These are phyloP conservation scores for Gymnothorax javanicus DNA, from an alignment of 2,797 vertebrate genomes.

Conservation along the genomic window DNA sequence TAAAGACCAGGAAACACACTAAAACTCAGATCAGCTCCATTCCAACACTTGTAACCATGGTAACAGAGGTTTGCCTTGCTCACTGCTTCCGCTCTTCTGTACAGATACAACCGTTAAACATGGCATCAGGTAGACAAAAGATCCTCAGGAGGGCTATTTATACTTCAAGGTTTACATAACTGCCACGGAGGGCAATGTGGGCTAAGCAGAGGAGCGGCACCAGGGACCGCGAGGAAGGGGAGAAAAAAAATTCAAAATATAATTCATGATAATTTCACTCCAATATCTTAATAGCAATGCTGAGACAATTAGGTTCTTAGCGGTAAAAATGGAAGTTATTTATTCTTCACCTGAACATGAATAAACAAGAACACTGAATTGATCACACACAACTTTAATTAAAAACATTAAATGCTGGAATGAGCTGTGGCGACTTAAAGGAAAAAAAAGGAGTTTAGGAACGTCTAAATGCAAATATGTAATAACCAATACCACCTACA, in stretches of 20 bases:
- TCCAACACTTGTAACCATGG: slow-evolving; percentile 31
- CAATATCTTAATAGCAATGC: too few species aligned
- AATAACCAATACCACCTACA: too few species aligned
- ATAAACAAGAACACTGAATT: too few species aligned
- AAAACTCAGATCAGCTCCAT: not conserved
- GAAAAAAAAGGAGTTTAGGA: too few species aligned
- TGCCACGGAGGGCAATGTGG: not conserved
- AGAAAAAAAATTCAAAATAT: not conserved
- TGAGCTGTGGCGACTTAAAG: too few species aligned
- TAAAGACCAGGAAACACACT: slow-evolving; percentile 7
- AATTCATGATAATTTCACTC: too few species aligned
- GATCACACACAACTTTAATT: too few species aligned
- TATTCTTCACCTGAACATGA: too few species aligned
- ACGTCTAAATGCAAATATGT: too few species aligned
- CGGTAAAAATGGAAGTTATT: too few species aligned
- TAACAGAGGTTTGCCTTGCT: slow-evolving; percentile 24
- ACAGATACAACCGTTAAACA: slow-evolving; percentile 14
- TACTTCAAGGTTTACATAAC: not conserved
- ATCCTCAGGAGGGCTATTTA: slow-evolving; percentile 8
- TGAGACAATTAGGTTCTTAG: too few species aligned
- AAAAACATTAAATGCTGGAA: too few species aligned
- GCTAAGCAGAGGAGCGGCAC: not conserved
- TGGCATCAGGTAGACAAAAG: slow-evolving; percentile 11
- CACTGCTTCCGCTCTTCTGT: slow-evolving; percentile 10
- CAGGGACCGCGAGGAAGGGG: not conserved